phyloP scores from a whole-genome alignment of 1,140 invertebrate species.

The Trissolcus basalis region DNA sequence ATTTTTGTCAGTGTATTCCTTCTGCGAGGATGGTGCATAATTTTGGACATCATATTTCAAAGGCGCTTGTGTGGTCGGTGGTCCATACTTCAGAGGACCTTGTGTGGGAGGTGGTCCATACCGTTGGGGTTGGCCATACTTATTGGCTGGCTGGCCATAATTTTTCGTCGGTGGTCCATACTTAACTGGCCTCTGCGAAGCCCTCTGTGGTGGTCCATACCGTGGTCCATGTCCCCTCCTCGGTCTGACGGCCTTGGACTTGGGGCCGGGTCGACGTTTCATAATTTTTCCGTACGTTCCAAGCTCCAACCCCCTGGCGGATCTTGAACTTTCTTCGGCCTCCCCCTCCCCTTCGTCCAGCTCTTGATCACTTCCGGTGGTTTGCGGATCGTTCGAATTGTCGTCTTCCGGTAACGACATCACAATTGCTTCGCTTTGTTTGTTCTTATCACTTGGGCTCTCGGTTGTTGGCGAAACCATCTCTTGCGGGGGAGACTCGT shows the following conservation, averaged over 20 bases:
- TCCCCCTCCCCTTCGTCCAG: neutral
- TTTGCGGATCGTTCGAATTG: slow-evolving; percentile 1
- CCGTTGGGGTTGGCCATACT: neutral
- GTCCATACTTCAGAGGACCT: neutral
- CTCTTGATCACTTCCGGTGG: neutral
- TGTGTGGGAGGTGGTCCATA: neutral
- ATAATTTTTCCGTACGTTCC: slow-evolving; percentile 24
- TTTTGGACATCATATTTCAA: neutral
- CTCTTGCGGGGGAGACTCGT: slow-evolving; percentile 26
- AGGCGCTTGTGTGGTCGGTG: neutral
- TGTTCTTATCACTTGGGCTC: slow-evolving; percentile 32
- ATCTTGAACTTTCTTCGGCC: slow-evolving; percentile 26
- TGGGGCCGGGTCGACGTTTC: slow-evolving; percentile 6
- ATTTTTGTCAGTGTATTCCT: neutral
- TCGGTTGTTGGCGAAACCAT: slow-evolving; percentile 22
- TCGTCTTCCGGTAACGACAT: neutral
- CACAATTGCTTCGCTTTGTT: slow-evolving; percentile 16
- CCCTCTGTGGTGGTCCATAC: neutral
- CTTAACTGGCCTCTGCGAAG: neutral
- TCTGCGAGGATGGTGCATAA: slow-evolving; percentile 23
- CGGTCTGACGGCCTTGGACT: slow-evolving; percentile 8
- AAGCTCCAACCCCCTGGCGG: slow-evolving; percentile 26
- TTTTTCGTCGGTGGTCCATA: slow-evolving; percentile 12
- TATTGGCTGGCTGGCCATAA: slow-evolving; percentile 3
- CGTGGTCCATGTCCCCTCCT: slow-evolving; percentile 10